Percentiles rank a stretch among this genome's conserved stretches.
Conservation (phyloP, 1,140 invertebrate species). For the Drosophila repleta region DNA sequence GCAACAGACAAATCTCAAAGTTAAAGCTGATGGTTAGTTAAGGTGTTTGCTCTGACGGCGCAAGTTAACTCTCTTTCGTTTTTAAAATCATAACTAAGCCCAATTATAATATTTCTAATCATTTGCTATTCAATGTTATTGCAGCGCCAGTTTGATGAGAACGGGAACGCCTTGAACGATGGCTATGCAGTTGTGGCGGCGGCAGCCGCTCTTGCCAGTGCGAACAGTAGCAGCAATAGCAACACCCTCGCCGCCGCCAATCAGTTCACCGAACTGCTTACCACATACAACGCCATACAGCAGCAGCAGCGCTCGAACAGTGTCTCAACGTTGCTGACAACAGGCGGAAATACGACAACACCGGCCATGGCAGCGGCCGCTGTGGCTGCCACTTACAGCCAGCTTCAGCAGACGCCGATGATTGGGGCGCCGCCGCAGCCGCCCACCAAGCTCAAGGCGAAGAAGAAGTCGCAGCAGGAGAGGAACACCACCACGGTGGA, state of each 20-base stretch:
- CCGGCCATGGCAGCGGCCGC: constrained; percentile 63
- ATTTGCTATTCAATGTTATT: not conserved
- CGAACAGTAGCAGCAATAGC: constrained; percentile 1
- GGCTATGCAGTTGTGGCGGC: constrained; percentile 21
- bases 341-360: constrained; percentile 45
- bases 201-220: constrained; percentile 3
- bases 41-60: not conserved
- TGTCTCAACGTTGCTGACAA: constrained; percentile 54
- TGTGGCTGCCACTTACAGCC: constrained; percentile 45
- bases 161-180: constrained; percentile 84
- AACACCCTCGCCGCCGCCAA: not conserved
- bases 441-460: constrained; percentile 59
- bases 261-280: constrained; percentile 56
- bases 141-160: constrained; percentile 85
- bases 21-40: constrained; percentile 2
- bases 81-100: too few species aligned
- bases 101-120: too few species aligned
- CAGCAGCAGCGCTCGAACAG: constrained; percentile 55
- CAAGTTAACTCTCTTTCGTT: too few species aligned
- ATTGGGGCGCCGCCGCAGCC: constrained; percentile 23
- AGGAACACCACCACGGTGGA: constrained; percentile 86
- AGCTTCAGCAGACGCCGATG: constrained; percentile 1
- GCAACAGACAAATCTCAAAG: too few species aligned
- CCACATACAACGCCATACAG: constrained; percentile 11
- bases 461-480: constrained; percentile 82